Evolutionary conservation across 2,888 invertebrate genomes (phyloP).

Genomic region (Philereme transversata): DNA sequence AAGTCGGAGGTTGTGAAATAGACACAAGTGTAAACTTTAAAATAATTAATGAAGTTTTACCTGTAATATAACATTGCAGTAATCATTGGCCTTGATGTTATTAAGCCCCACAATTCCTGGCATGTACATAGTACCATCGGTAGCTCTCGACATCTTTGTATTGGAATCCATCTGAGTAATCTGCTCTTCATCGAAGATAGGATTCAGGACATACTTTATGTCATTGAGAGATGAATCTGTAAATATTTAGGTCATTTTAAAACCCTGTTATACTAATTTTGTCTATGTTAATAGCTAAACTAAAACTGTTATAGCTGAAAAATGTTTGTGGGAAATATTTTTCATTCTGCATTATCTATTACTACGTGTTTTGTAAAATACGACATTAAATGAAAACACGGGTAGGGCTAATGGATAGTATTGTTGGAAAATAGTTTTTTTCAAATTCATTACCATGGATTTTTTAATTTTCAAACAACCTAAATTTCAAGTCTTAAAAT

Average conservation of each 20-base stretch:
- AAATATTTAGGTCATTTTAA: constrained; percentile 49
- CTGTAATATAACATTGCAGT: constrained; percentile 99
- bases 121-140: constrained; percentile 97
- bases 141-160: constrained; percentile 95
- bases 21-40: background rate
- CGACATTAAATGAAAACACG: too few species aligned
- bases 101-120: constrained; percentile 99
- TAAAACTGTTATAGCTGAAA: too few species aligned
- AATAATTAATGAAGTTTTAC: constrained; percentile 69
- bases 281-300: too few species aligned
- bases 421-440: too few species aligned
- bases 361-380: too few species aligned
- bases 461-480: too few species aligned
- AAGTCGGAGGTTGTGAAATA: background rate
- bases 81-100: constrained; percentile 99
- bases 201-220: constrained; percentile 99
- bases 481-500: too few species aligned
- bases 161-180: constrained; percentile 92
- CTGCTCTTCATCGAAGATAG: constrained; percentile 94
- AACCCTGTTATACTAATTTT: too few species aligned
- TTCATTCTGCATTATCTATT: too few species aligned
- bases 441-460: too few species aligned
- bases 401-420: too few species aligned
- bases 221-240: constrained; percentile 97
- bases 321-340: too few species aligned